Conservation (phyloP, 2,113 vertebrate species). For the Taurulus bubalis region DNA sequence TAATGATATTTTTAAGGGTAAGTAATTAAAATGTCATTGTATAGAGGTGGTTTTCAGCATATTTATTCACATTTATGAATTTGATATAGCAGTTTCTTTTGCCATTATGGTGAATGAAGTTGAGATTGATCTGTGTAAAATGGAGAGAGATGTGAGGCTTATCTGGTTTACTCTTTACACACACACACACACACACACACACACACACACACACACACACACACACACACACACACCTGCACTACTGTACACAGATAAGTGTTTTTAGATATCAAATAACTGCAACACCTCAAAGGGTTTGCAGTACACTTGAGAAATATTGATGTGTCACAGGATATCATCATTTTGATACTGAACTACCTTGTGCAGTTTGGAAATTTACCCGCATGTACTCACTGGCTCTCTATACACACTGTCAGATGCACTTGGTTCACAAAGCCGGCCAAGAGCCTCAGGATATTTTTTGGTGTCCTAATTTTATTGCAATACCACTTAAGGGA, state of each 20-base stretch:
- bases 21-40: background rate
- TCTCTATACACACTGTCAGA: constrained; percentile 24
- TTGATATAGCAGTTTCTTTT: background rate
- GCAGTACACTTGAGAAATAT: constrained; percentile 7
- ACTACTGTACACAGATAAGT: background rate
- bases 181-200: background rate
- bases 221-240: background rate
- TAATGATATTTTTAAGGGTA: constrained; percentile 3
- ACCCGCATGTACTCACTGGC: background rate
- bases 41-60: background rate
- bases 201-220: constrained; percentile 2
- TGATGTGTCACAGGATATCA: constrained; percentile 1
- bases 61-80: background rate
- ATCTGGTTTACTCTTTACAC: too few relatives aligned
- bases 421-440: constrained; percentile 19
- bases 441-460: constrained; percentile 30
- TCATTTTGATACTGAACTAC: constrained; percentile 9
- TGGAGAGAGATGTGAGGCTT: background rate
- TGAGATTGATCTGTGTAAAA: constrained; percentile 3
- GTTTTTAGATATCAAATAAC: constrained; percentile 8
- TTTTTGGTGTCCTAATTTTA: constrained; percentile 39
- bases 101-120: background rate
- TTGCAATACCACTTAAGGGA: constrained; percentile 27
- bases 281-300: constrained; percentile 11
- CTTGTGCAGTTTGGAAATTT: background rate